phyloP scores from a whole-genome alignment of 2,113 vertebrate species.

The Pyrgilauda ruficollis region DNA sequence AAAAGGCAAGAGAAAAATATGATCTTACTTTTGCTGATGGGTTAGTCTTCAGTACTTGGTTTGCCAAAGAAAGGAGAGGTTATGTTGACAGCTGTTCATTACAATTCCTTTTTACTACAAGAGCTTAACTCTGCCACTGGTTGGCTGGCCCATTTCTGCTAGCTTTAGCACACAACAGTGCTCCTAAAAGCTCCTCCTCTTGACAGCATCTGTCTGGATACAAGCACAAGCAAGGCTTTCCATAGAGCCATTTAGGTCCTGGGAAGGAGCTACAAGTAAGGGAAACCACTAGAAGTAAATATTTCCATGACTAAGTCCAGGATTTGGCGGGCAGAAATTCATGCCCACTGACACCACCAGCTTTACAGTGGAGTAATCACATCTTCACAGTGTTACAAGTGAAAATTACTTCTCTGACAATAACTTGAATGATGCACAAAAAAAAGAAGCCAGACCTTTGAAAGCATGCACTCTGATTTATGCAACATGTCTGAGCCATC shows the following conservation, averaged over 20 bases:
- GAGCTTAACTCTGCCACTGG: conserved; percentile 56
- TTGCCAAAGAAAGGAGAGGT: background rate
- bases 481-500: background rate
- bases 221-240: conserved; percentile 43
- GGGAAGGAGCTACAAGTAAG: background rate
- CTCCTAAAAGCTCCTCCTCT: conserved; percentile 62
- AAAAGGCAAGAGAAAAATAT: background rate
- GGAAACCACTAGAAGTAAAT: background rate
- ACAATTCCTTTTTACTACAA: conserved; percentile 36
- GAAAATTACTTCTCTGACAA: background rate
- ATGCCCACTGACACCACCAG: background rate
- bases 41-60: conserved; percentile 20
- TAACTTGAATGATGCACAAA: background rate
- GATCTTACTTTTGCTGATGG: conserved; percentile 47
- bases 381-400: background rate
- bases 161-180: conserved; percentile 20
- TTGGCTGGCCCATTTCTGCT: conserved; percentile 49
- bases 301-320: background rate
- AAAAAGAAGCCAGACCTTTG: background rate
- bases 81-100: conserved; percentile 44
- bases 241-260: background rate
- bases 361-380: background rate
- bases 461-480: background rate
- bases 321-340: background rate
- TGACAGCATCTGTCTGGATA: conserved; percentile 69